A percentile compares a stretch with the other conserved stretches of the same genome.
These are phyloP conservation scores for Mandrillus leucophaeus DNA, from an alignment of 2,113 vertebrate species.

Conservation along the genomic window DNA sequence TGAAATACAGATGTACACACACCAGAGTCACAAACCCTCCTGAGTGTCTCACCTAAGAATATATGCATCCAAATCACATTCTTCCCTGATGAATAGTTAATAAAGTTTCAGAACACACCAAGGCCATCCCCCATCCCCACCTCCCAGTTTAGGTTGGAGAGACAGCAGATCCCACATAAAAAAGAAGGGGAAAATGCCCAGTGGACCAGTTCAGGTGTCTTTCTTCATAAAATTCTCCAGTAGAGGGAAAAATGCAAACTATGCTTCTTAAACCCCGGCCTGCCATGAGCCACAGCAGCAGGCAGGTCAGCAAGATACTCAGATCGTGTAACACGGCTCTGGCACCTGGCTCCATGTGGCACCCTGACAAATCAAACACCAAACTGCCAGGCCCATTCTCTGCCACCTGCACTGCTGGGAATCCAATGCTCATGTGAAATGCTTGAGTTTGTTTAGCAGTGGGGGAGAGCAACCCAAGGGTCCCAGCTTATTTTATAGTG, in stretches of 20 bases:
- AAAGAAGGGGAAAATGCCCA: not conserved
- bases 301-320: not conserved
- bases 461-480: no score
- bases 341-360: conserved; percentile 30
- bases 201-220: not conserved
- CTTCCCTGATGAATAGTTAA: not conserved
- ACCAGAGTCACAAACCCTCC: not conserved
- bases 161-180: not conserved
- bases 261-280: not conserved
- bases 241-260: conserved; percentile 38
- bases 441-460: not conserved
- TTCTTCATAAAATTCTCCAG: not conserved
- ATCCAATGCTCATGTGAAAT: not conserved
- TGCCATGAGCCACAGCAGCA: not conserved
- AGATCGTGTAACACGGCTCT: conserved; percentile 18
- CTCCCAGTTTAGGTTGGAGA: not conserved
- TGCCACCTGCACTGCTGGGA: not conserved
- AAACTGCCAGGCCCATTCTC: conserved; percentile 29
- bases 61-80: not conserved
- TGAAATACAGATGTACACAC: not conserved
- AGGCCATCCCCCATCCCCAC: not conserved
- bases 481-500: not conserved
- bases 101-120: not conserved
- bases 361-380: conserved; percentile 68
- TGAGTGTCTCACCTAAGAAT: fast-evolving